Percentiles rank a stretch among this genome's conserved stretches.
Evolutionary conservation across 2,888 invertebrate species (phyloP).

Genomic region (Anthophora plumipes): DNA sequence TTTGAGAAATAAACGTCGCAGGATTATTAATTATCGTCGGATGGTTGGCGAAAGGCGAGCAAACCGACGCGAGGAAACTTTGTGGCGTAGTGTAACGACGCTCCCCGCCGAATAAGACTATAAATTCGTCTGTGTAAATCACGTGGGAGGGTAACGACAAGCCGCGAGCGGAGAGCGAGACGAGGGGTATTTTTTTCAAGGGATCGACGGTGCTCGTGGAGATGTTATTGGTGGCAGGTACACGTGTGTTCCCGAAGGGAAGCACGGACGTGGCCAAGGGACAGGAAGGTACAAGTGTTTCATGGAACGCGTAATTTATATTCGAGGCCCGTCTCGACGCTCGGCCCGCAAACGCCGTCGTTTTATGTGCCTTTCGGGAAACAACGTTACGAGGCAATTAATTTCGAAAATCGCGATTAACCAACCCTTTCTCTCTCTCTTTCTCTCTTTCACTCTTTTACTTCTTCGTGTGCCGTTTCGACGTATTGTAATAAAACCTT

Average conservation of each 20-base stretch:
- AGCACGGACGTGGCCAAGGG: conserved; percentile 68
- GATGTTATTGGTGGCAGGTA: conserved; percentile 72
- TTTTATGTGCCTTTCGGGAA: conserved; percentile 81
- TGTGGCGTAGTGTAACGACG: conserved; percentile 54
- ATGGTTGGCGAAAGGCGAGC: conserved; percentile 9
- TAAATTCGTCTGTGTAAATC: conserved; percentile 81
- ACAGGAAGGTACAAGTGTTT: conserved; percentile 71
- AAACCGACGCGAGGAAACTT: conserved; percentile 33
- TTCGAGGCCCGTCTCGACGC: conserved; percentile 71
- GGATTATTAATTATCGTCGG: conserved; percentile 45
- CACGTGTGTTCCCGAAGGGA: conserved; percentile 72
- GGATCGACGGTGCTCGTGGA: conserved; percentile 49
- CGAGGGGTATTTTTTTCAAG: conserved; percentile 3
- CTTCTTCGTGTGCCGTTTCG: neutral
- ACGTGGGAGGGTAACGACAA: conserved; percentile 72
- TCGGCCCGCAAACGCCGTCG: conserved; percentile 54
- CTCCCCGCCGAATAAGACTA: conserved; percentile 76
- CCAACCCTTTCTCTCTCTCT: conserved; percentile 17
- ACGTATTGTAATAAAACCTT: conserved; percentile 53
- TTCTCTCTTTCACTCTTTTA: neutral
- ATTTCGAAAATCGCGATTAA: conserved; percentile 73
- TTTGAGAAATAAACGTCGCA: conserved; percentile 36
- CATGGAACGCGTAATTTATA: conserved; percentile 77
- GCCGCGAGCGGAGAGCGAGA: conserved; percentile 18
- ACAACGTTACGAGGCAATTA: conserved; percentile 77